These are phyloP conservation scores for Mactra quadrangularis DNA, from an alignment of 1,140 invertebrate species.

Conservation along the genomic window DNA sequence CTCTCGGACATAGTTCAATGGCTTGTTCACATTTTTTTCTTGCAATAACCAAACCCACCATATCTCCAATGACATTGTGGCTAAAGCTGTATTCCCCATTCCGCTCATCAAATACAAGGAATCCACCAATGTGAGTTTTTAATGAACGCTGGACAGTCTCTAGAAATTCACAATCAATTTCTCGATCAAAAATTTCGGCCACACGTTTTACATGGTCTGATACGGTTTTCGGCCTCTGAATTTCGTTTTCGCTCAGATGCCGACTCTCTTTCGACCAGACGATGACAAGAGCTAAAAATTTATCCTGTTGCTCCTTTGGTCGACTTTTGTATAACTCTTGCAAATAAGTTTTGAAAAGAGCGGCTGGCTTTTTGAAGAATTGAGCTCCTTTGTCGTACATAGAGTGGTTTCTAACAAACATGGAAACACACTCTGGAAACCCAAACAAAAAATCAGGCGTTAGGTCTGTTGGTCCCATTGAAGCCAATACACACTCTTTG, in stretches of 20 bases:
- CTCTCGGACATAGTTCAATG: conserved; percentile 26
- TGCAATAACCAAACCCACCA: conserved; percentile 43
- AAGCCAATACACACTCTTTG: conserved; percentile 5
- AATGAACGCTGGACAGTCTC: conserved; percentile 6
- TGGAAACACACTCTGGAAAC: conserved; percentile 40
- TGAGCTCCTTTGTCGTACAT: not conserved
- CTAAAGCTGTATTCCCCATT: conserved; percentile 33
- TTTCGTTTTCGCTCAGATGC: not conserved
- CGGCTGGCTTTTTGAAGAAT: conserved; percentile 43
- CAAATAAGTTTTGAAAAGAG: conserved; percentile 30
- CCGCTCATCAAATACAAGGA: conserved; percentile 5
- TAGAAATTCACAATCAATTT: conserved; percentile 7
- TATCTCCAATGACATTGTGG: conserved; percentile 48
- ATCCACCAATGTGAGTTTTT: conserved; percentile 13
- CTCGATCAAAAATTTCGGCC: not conserved
- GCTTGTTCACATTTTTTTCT: conserved; percentile 2
- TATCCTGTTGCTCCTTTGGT: not conserved
- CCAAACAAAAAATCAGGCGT: conserved; percentile 18
- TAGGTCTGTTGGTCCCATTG: conserved; percentile 1
- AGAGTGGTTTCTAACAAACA: conserved; percentile 37
- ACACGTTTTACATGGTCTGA: conserved; percentile 23
- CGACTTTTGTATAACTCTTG: conserved; percentile 22
- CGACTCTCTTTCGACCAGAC: conserved; percentile 39
- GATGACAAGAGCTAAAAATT: conserved; percentile 42
- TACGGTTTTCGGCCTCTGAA: not conserved